phyloP scores from a whole-genome alignment of 2,888 invertebrate species.

The Fragum whitleyi region DNA sequence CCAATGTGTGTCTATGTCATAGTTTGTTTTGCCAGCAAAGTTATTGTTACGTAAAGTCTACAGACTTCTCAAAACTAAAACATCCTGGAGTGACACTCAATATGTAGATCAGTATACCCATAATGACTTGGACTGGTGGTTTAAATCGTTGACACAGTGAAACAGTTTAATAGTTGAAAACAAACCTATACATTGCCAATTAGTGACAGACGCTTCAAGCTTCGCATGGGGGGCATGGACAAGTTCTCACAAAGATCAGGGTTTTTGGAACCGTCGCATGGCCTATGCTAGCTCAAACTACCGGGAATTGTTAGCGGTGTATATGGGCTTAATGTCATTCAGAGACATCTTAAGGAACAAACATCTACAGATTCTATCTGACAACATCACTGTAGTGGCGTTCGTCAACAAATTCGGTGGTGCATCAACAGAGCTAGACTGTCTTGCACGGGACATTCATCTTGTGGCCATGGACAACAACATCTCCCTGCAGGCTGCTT shows the following conservation, averaged over 20 bases:
- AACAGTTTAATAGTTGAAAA: not conserved
- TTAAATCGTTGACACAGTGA: conserved; percentile 10
- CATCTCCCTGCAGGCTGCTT: not conserved
- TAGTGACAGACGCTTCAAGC: conserved; percentile 27
- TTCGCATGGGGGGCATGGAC: conserved; percentile 24
- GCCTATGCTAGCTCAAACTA: conserved; percentile 28
- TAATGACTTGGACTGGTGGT: conserved; percentile 32
- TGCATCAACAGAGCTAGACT: conserved; percentile 5
- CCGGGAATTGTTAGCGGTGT: conserved; percentile 36
- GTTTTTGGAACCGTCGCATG: conserved; percentile 29
- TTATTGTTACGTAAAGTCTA: conserved; percentile 24
- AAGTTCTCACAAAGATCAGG: conserved; percentile 1
- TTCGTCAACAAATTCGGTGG: conserved; percentile 26
- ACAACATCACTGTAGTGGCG: conserved; percentile 31
- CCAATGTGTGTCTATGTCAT: conserved; percentile 29
- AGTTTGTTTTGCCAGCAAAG: conserved; percentile 35
- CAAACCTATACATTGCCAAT: conserved; percentile 16
- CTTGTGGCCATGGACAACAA: conserved; percentile 21
- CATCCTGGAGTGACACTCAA: conserved; percentile 22
- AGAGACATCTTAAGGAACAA: not conserved
- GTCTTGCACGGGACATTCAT: conserved; percentile 20
- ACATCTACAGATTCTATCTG: conserved; percentile 28
- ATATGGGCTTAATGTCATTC: conserved; percentile 30
- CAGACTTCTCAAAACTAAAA: conserved; percentile 12
- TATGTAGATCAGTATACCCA: not conserved